Evolutionary conservation across 2,888 invertebrate species (phyloP).

Genomic region (Scaptomyza cyrtandrae): DNA sequence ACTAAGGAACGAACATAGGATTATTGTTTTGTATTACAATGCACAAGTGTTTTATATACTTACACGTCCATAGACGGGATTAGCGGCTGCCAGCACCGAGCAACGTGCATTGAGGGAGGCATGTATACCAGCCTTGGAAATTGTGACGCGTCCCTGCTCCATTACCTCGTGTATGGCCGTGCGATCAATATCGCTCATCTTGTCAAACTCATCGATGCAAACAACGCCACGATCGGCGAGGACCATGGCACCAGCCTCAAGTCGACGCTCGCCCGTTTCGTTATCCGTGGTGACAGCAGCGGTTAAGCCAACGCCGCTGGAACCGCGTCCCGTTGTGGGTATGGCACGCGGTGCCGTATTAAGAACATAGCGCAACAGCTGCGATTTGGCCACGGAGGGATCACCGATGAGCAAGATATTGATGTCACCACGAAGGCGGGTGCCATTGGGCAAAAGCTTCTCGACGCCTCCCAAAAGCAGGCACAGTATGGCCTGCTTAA

Average conservation of each 20-base stretch:
- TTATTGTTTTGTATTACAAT: too few species aligned
- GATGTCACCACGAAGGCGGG: constrained; percentile 94
- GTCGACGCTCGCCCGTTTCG: constrained; percentile 93
- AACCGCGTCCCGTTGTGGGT: constrained; percentile 98
- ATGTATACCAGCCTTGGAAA: constrained; percentile 99
- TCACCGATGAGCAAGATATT: constrained; percentile 98
- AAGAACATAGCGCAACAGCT: constrained; percentile 95
- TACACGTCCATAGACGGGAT: constrained; percentile 98
- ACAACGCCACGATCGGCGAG: constrained; percentile 98
- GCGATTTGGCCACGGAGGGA: constrained; percentile 99
- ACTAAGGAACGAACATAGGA: constrained; percentile 85
- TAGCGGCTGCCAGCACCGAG: constrained; percentile 99
- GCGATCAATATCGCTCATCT: constrained; percentile 99
- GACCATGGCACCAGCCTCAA: constrained; percentile 99
- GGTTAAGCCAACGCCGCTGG: constrained; percentile 99
- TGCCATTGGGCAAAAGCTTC: constrained; percentile 95
- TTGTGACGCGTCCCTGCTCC: constrained; percentile 99
- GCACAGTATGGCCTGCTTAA: constrained; percentile 98
- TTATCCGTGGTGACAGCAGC: constrained; percentile 98
- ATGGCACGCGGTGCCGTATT: constrained; percentile 98
- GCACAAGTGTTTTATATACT: constrained; percentile 67
- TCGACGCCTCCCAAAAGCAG: constrained; percentile 97
- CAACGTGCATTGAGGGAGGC: constrained; percentile 98
- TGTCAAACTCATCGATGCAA: constrained; percentile 98
- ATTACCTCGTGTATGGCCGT: constrained; percentile 99